Evolutionary conservation across 2,797 vertebrate species (phyloP).

Genomic region (Gobionotothen gibberifrons): DNA sequence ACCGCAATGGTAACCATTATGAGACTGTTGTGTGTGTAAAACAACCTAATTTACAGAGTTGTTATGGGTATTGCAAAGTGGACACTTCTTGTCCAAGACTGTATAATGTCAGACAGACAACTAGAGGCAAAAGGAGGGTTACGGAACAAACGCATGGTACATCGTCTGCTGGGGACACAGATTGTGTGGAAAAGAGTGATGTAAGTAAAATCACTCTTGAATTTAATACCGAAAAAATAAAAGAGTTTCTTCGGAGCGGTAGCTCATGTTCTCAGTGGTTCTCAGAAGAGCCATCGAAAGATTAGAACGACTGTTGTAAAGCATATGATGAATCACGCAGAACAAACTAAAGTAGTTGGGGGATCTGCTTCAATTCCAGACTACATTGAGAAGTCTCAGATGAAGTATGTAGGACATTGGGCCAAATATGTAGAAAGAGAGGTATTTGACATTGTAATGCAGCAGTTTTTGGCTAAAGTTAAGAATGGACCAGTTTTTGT

Average conservation of each 20-base stretch:
- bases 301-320: no score
- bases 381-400: no score
- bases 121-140: no score
- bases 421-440: neutral
- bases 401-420: neutral
- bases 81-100: rapidly evolving
- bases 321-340: no score
- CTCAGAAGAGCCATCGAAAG: no score
- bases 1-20: slow-evolving; percentile 4
- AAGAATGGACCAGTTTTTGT: no score
- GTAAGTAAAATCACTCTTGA: no score
- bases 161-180: neutral
- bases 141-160: no score
- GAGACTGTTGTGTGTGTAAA: slow-evolving; percentile 5
- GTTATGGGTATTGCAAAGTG: neutral
- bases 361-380: no score
- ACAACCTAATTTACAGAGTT: neutral
- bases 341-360: no score
- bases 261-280: neutral
- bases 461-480: no score
- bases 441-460: no score
- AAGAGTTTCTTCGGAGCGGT: slow-evolving; percentile 1
- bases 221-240: neutral
- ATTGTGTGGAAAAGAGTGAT: neutral
- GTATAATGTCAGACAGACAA: neutral